Conservation (phyloP, 2,888 invertebrate species). For the Acheta domesticus region DNA sequence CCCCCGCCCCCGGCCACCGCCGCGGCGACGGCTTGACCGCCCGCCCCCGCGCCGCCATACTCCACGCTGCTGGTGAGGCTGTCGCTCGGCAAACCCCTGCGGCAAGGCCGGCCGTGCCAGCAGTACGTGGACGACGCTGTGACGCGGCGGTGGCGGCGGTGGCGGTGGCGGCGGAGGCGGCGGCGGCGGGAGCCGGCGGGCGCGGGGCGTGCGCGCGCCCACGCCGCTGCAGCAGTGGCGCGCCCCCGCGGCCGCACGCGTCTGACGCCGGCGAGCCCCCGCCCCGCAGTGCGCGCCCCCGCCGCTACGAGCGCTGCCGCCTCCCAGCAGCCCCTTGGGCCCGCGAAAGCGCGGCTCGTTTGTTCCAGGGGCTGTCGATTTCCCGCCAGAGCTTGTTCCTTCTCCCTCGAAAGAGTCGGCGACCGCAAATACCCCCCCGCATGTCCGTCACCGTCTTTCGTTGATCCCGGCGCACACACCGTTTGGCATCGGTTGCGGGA, state of each 20-base stretch:
- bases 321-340: too few species aligned
- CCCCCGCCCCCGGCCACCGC: conserved; percentile 22
- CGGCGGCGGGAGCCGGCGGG: neutral
- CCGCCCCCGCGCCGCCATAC: conserved; percentile 24
- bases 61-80: conserved; percentile 35
- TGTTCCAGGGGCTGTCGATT: too few species aligned
- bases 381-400: too few species aligned
- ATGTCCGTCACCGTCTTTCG: too few species aligned
- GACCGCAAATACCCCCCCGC: too few species aligned
- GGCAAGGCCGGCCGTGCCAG: conserved; percentile 24
- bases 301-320: too few species aligned
- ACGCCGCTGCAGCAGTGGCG: neutral
- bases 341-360: too few species aligned
- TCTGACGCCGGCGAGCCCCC: neutral
- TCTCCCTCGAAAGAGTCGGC: too few species aligned
- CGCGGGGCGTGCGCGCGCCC: neutral
- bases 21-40: conserved; percentile 37
- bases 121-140: conserved; percentile 37
- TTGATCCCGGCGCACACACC: too few species aligned
- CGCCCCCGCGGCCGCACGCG: neutral
- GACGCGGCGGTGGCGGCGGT: conserved; percentile 25
- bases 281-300: too few species aligned
- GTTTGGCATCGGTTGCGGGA: too few species aligned
- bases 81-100: conserved; percentile 27
- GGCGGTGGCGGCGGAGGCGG: too few species aligned